Evolutionary conservation across 2,113 vertebrate species (phyloP).

Genomic region (Bagarius yarrelli): DNA sequence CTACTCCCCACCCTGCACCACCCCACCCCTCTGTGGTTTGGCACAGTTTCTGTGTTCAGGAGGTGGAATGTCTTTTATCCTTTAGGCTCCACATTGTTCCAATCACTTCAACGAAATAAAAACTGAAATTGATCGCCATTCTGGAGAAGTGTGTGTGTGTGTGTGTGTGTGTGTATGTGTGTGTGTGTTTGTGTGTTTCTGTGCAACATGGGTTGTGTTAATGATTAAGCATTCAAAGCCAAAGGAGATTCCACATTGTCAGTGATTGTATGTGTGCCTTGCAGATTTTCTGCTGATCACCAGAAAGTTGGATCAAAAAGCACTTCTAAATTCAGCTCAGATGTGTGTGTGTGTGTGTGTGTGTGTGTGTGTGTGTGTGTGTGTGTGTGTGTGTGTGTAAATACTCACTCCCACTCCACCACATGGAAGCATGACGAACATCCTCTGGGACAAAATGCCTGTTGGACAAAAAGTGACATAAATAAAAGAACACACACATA

Average conservation of each 20-base stretch:
- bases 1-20: conserved; percentile 26
- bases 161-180: conserved; percentile 11
- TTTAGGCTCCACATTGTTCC: conserved; percentile 53
- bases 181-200: conserved; percentile 17
- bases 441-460: conserved; percentile 84
- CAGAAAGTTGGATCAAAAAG: conserved; percentile 18
- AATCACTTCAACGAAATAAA: conserved; percentile 50
- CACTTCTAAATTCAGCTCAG: conserved; percentile 20
- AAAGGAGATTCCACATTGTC: conserved; percentile 19
- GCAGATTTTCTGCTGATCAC: conserved; percentile 30
- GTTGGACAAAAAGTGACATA: conserved; percentile 41
- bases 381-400: conserved; percentile 19
- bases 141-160: conserved; percentile 20
- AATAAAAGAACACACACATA: conserved; percentile 7
- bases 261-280: conserved; percentile 19
- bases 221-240: conserved; percentile 24
- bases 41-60: conserved; percentile 40
- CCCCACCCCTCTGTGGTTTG: conserved; percentile 49
- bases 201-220: neutral
- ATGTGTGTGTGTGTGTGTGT: conserved; percentile 16
- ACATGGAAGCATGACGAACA: conserved; percentile 87
- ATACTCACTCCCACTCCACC: conserved; percentile 90
- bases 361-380: conserved; percentile 15
- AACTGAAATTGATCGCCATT: conserved; percentile 33
- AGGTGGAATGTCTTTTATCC: conserved; percentile 57